Evolutionary conservation across 2,797 vertebrate genomes (phyloP).

Genomic region (Tiaroga cobitis): DNA sequence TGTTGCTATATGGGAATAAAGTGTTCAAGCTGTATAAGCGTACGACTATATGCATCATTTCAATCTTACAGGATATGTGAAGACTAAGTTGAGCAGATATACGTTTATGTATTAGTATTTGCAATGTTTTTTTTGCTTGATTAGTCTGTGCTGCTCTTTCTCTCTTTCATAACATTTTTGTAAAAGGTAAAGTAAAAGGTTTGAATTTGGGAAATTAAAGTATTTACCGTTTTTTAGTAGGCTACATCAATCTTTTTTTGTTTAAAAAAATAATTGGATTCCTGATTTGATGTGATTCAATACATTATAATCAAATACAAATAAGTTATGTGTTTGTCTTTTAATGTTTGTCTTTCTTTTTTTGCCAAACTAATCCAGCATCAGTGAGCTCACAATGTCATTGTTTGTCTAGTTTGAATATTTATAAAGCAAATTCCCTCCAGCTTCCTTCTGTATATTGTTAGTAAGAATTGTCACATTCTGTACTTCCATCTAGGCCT

Average conservation of each 20-base stretch:
- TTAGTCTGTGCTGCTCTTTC: neutral
- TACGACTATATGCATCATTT: neutral
- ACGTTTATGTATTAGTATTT: neutral
- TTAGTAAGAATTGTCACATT: no score
- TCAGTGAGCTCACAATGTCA: no score
- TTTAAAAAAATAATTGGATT: neutral
- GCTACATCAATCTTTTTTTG: neutral
- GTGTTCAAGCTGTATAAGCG: neutral
- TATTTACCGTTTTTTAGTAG: neutral
- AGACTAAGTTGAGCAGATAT: no score
- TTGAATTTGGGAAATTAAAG: neutral
- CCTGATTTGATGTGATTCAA: neutral
- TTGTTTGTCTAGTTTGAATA: no score
- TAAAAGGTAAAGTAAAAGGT: no score
- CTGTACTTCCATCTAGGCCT: no score
- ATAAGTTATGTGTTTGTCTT: no score
- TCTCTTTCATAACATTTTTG: neutral
- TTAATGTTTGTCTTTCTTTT: no score
- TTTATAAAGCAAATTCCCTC: no score
- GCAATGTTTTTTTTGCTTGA: neutral
- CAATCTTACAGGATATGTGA: neutral
- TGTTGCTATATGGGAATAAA: constrained; percentile 3
- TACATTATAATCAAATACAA: no score
- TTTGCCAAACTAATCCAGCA: no score
- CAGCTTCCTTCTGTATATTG: no score